phyloP scores from a whole-genome alignment of 2,888 invertebrate genomes.

The Drosophila sordidapex region DNA sequence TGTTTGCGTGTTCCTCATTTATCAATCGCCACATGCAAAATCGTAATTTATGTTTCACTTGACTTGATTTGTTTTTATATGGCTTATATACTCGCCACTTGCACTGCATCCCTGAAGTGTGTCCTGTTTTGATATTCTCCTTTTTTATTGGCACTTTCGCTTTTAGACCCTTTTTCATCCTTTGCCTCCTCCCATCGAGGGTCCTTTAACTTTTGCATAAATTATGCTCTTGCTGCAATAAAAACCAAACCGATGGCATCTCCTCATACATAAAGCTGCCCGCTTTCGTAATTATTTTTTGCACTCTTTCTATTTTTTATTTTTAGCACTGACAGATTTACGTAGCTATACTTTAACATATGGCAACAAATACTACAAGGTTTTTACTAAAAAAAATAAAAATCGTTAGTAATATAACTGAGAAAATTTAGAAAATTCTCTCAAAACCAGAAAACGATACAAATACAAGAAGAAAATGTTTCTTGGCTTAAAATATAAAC shows the following conservation, averaged over 20 bases:
- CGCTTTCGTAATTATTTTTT: constrained; percentile 22
- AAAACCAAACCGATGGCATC: constrained; percentile 41
- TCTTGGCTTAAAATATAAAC: too few species aligned
- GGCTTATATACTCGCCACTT: constrained; percentile 43
- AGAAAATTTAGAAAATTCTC: neutral
- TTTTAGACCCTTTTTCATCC: constrained; percentile 17
- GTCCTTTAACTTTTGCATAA: constrained; percentile 49
- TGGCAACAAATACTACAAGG: neutral
- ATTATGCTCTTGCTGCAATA: constrained; percentile 56
- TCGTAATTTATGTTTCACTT: constrained; percentile 41
- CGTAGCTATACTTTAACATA: neutral
- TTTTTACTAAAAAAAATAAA: neutral
- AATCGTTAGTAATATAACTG: neutral
- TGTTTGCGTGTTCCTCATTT: constrained; percentile 8
- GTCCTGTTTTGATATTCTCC: constrained; percentile 32
- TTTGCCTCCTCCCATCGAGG: constrained; percentile 10
- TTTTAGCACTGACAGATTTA: neutral
- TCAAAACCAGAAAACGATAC: neutral
- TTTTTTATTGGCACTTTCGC: constrained; percentile 60
- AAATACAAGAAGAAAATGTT: neutral
- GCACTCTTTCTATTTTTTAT: neutral
- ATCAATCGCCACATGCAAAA: constrained; percentile 9
- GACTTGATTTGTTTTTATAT: constrained; percentile 60
- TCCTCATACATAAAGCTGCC: constrained; percentile 30
- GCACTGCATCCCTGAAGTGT: constrained; percentile 27